Base-by-base conservation (phyloP, 2,888 invertebrate genomes). In the Hemicrepidius hirtus region DNA sequence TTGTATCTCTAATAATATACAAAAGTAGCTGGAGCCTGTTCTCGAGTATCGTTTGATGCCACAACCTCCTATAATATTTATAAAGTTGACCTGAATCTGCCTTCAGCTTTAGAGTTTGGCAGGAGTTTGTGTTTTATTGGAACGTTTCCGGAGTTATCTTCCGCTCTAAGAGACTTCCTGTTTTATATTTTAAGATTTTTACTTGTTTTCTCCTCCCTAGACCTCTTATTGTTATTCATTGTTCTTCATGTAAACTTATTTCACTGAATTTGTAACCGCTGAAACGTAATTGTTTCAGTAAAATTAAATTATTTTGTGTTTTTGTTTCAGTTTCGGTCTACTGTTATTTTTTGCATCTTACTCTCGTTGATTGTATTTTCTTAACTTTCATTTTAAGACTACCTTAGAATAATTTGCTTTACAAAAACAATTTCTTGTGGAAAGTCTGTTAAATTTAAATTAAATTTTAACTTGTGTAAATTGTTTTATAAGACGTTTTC, bases 81-180 rank as follows among this genome's bases (percentile, higher is more conserved):
- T 68, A 68, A 72, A 68, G 63, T 57, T 72, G 68, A 68, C 72
- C 72, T 55, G 53, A 71, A 71, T 71, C 71, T 72, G 68, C 68
- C 62, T 64, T 68, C 55, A 63, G 63, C 62, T 71, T 68, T 64
- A 49, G 62, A 72, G 63, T 72, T 72, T 72, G 68, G 55, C 55
- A 64, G 64, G 67, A 68, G 64, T 68, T 71, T 72, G 72, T 64
- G 44, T 68, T 68, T 71, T 68, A 64, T 68, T 68, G 63, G 68
- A 68, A 63, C 68, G 68, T 68, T 68, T 72, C 71, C 62, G 71
- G 49, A 67, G 66, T 71, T 68, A 68, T 59, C 55, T 55, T 64
- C 40, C 67, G 60, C 49, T 65, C 53, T 55, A 53, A 67, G 35
- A 50, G 35, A 67, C 67, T 67, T 67, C 67, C 62, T 63, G 62